Percentiles rank a stretch among this genome's conserved stretches.
Conservation (phyloP, 2,888 invertebrate genomes). For the Drosophila colorata region DNA sequence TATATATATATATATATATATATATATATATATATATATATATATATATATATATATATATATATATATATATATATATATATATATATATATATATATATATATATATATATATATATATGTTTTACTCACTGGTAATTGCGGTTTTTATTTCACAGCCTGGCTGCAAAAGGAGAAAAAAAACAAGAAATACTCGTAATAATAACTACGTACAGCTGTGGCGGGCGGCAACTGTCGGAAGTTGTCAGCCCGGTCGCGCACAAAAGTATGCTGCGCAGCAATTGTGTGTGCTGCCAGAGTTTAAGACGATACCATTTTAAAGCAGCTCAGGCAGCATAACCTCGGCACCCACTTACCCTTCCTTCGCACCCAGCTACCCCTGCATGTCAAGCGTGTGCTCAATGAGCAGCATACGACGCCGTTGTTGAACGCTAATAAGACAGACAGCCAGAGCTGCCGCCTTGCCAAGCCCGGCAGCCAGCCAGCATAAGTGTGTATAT, state of each 20-base stretch:
- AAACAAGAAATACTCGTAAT: constrained; percentile 40
- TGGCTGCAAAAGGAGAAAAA: constrained; percentile 19
- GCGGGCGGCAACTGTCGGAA: constrained; percentile 67
- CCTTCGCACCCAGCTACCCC: constrained; percentile 5
- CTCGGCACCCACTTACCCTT: neutral
- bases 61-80: constrained; percentile 49
- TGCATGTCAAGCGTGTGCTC: constrained; percentile 55
- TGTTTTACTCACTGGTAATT: constrained; percentile 75
- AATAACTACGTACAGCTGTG: constrained; percentile 38
- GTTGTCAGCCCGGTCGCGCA: constrained; percentile 68
- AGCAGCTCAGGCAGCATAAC: constrained; percentile 34
- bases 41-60: constrained; percentile 49
- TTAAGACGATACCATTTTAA: constrained; percentile 60
- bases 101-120: constrained; percentile 48
- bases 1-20: constrained; percentile 34
- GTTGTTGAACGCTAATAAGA: constrained; percentile 71
- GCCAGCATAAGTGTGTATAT: constrained; percentile 33
- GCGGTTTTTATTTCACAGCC: constrained; percentile 80
- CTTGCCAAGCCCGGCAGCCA: constrained; percentile 20
- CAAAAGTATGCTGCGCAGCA: constrained; percentile 45
- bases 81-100: constrained; percentile 55
- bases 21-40: constrained; percentile 48
- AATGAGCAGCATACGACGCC: constrained; percentile 54
- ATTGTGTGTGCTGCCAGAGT: constrained; percentile 26
- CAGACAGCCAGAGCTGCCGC: constrained; percentile 35